Base-by-base conservation (phyloP, 2,797 vertebrate species). In the Echiichthys vipera region DNA sequence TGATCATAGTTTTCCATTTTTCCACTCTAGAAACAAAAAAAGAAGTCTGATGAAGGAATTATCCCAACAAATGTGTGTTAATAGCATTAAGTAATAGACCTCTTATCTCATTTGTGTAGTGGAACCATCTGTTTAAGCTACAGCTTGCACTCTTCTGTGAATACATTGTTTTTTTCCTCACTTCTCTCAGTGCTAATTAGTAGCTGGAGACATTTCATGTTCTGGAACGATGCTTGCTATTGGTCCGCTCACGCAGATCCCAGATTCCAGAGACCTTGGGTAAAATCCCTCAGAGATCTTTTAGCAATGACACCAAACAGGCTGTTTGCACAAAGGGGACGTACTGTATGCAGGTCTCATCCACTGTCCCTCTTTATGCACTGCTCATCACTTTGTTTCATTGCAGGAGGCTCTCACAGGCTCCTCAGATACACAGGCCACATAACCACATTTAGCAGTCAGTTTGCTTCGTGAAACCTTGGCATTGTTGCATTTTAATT, bases 61-160 rank as follows among this genome's bases (percentile, higher is more conserved):
- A 64, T 67, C 57, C 64, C 37, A 42, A 39, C 78, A 74, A 88
- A 80, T 69, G 77, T 51, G 66, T 76, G 78, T 81, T 80, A 88
- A 84, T 80, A 62, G 84, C 42, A 7, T 78, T 82, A 87, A 89
- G 77, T 89, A 85, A 90, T 79, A 74, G 83, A 77, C 47, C 83
- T 77, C 54, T 89, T 84, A 83, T 86, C 78, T 86, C 65, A 32
- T 90, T 87, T 90, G 84, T 80, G 77, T 78, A 25, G 58, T 61
- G 65, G 70, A 84, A 82, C 83, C 90, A 88, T 90, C 90, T 91
- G 90, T 88, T 90, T 89, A 80, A 84, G 84, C 74, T 84, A 80
- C 89, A 88, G 84, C 83, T 87, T 85, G 81, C 10, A 9, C 68
- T 82, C 78, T 67, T 84, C 76, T 71, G 86, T 80, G 84, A 76